A percentile compares a stretch with the other conserved stretches of the same genome.
Conservation (phyloP, 2,888 invertebrate genomes). For the Parnassius mnemosyne region DNA sequence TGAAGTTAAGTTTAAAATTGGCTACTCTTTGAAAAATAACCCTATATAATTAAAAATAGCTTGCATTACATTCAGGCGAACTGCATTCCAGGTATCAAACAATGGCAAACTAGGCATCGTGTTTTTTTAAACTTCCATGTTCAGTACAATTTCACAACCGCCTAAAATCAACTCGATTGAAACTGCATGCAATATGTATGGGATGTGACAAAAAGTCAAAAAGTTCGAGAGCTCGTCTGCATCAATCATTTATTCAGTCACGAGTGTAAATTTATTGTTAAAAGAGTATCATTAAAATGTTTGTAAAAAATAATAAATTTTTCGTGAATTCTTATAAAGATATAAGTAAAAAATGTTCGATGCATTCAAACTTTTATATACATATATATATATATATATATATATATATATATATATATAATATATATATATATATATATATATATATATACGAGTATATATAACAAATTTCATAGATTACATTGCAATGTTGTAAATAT, state of each 20-base stretch:
- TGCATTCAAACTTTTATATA: too few species aligned
- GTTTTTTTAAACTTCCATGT: neutral
- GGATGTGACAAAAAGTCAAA: conserved; percentile 3
- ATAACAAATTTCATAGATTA: too few species aligned
- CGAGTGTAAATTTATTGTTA: neutral
- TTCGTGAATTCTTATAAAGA: too few species aligned
- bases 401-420: too few species aligned
- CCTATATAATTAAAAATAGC: neutral
- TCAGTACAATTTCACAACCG: neutral
- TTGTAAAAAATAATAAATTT: neutral
- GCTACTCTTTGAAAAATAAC: too few species aligned
- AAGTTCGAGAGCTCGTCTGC: conserved; percentile 2
- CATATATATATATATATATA: too few species aligned
- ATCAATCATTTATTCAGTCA: neutral
- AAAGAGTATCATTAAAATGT: neutral
- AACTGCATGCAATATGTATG: neutral
- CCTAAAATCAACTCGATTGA: conserved; percentile 13
- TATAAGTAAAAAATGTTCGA: too few species aligned
- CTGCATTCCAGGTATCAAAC: neutral
- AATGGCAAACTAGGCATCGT: conserved; percentile 1
- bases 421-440: too few species aligned
- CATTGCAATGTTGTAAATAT: too few species aligned
- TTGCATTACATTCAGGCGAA: neutral
- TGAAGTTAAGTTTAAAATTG: too few species aligned
- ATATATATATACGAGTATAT: too few species aligned